Evolutionary conservation across 37 sponge, comb jelly and placozoan species (phyloP).

Genomic region (Beroe forskalii): DNA sequence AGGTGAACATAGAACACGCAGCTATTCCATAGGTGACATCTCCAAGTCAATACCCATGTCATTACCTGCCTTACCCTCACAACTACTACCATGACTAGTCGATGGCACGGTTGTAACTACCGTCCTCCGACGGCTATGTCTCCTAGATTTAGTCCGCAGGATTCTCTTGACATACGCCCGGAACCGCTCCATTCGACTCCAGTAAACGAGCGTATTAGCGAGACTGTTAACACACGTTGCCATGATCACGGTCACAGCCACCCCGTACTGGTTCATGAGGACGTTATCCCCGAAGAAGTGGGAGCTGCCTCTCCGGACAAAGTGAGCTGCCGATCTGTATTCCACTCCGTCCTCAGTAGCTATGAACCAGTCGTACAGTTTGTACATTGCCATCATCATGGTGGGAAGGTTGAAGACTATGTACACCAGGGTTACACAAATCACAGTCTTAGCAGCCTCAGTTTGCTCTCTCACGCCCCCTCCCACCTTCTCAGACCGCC

Average conservation of each 20-base stretch:
- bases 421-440: not conserved
- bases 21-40: no score
- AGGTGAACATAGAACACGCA: no score
- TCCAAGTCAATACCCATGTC: no score
- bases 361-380: not conserved
- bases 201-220: not conserved
- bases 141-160: no score
- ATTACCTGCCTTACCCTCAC: no score
- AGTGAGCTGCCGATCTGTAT: not conserved
- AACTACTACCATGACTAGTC: no score
- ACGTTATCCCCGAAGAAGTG: not conserved
- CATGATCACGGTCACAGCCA: not conserved
- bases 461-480: not conserved
- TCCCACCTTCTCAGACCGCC: not conserved
- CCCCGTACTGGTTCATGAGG: not conserved
- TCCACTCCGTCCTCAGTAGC: not conserved
- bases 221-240: not conserved
- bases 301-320: not conserved
- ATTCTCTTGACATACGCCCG: no score
- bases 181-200: not conserved
- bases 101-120: no score
- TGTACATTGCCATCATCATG: not conserved
- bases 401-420: not conserved
- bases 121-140: no score
- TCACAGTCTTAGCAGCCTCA: not conserved